These are phyloP conservation scores for Cryptocephalus primarius DNA, from an alignment of 2,888 invertebrate species.

Conservation along the genomic window DNA sequence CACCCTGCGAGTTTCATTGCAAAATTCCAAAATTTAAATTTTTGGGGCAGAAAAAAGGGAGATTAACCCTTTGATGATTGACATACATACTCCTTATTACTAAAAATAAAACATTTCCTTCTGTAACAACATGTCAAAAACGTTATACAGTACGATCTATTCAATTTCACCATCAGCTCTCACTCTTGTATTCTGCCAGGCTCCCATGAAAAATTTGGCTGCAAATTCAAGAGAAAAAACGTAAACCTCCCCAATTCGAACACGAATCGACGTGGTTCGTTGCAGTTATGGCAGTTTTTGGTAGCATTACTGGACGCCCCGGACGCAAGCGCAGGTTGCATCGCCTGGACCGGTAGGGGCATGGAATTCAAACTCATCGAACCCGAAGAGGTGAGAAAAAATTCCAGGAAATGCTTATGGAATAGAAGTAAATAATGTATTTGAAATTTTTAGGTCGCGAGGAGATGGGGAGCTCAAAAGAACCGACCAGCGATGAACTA, in stretches of 20 bases:
- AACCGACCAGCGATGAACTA: constrained; percentile 97
- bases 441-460: constrained; percentile 58
- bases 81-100: no score
- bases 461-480: constrained; percentile 93
- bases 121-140: no score
- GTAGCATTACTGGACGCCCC: constrained; percentile 69
- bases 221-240: constrained; percentile 19
- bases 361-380: constrained; percentile 94
- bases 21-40: no score
- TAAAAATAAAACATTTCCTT: no score
- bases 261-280: constrained; percentile 58
- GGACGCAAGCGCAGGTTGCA: constrained; percentile 60
- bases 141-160: no score
- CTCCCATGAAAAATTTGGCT: constrained; percentile 12
- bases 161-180: no score
- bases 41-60: no score
- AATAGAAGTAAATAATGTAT: neutral
- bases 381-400: constrained; percentile 70
- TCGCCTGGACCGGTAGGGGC: constrained; percentile 91
- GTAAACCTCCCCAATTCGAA: constrained; percentile 19
- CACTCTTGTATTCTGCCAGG: no score
- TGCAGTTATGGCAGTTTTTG: constrained; percentile 92
- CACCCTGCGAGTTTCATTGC: no score
- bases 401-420: neutral
- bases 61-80: no score